Conservation (phyloP, 2,888 invertebrate genomes). For the Crossocerus cetratus region DNA sequence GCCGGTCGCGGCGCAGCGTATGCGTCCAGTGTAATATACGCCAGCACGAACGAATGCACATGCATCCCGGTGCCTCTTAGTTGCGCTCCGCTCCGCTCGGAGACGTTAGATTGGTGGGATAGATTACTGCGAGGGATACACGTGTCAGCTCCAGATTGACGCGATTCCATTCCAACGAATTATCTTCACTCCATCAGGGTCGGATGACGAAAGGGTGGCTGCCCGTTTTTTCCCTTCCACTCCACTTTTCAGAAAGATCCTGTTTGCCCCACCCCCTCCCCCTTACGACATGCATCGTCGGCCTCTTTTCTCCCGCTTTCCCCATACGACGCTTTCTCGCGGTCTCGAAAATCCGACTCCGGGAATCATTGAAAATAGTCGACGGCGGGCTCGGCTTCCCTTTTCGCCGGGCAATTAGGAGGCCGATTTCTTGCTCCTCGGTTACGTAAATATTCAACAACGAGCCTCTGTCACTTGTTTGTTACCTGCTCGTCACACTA, state of each 20-base stretch:
- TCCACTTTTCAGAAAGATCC: not conserved
- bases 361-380: too few relatives aligned
- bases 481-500: too few relatives aligned
- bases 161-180: constrained; percentile 48
- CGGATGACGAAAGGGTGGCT: constrained; percentile 18
- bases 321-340: too few relatives aligned
- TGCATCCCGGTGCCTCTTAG: constrained; percentile 27
- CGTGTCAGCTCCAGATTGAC: constrained; percentile 57
- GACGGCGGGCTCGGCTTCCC: too few relatives aligned
- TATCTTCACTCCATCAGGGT: constrained; percentile 46
- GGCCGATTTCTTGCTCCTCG: too few relatives aligned
- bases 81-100: constrained; percentile 20
- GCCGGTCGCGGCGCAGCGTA: constrained; percentile 13
- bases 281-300: too few relatives aligned
- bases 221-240: not conserved
- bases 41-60: constrained; percentile 26
- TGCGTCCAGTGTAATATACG: constrained; percentile 21
- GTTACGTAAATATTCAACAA: too few relatives aligned
- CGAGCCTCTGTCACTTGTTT: too few relatives aligned
- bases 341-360: too few relatives aligned
- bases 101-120: constrained; percentile 45
- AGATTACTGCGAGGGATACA: constrained; percentile 57
- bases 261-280: not conserved
- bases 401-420: too few relatives aligned
- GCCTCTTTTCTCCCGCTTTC: too few relatives aligned